A percentile compares a stretch with the other conserved stretches of the same genome.
Evolutionary conservation across 2,797 vertebrate species (phyloP).

Genomic region (Crenuchus spilurus): DNA sequence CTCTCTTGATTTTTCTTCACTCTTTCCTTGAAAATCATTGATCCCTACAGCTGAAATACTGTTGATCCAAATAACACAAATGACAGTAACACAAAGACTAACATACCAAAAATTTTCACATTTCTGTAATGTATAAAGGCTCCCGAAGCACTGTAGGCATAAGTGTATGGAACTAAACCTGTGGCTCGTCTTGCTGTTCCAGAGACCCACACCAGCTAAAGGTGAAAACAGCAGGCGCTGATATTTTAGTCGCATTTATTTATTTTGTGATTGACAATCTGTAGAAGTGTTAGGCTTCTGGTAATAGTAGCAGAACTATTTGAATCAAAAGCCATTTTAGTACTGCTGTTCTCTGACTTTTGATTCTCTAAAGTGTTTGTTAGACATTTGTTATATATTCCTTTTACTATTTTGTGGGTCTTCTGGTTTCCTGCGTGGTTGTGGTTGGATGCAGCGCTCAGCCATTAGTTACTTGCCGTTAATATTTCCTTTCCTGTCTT

Average conservation of each 20-base stretch:
- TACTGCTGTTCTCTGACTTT: neutral
- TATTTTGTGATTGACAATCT: neutral
- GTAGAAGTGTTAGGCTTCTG: neutral
- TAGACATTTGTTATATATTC: slow-evolving; percentile 6
- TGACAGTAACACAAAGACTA: slow-evolving; percentile 80
- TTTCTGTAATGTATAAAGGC: slow-evolving; percentile 40
- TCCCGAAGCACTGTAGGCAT: slow-evolving; percentile 35
- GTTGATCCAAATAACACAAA: slow-evolving; percentile 72
- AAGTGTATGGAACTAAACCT: slow-evolving; percentile 69
- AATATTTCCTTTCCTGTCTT: slow-evolving; percentile 65
- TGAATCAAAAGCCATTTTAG: neutral
- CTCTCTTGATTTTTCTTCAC: neutral
- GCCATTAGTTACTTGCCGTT: slow-evolving; percentile 26
- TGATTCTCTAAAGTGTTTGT: slow-evolving; percentile 33
- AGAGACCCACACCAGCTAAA: slow-evolving; percentile 87
- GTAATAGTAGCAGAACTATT: neutral
- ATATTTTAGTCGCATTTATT: neutral
- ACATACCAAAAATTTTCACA: slow-evolving; percentile 74
- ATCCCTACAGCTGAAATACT: slow-evolving; percentile 97
- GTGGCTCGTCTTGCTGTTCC: slow-evolving; percentile 95
- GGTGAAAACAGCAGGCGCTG: slow-evolving; percentile 51
- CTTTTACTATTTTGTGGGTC: slow-evolving; percentile 14
- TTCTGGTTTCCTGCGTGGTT: slow-evolving; percentile 37
- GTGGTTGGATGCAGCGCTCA: slow-evolving; percentile 13
- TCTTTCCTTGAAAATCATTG: slow-evolving; percentile 65